Evolutionary conservation across 2,888 invertebrate species (phyloP), one percentile per base, ranked within the genome.

Genomic region (Leptinotarsa rubiginosa): DNA sequence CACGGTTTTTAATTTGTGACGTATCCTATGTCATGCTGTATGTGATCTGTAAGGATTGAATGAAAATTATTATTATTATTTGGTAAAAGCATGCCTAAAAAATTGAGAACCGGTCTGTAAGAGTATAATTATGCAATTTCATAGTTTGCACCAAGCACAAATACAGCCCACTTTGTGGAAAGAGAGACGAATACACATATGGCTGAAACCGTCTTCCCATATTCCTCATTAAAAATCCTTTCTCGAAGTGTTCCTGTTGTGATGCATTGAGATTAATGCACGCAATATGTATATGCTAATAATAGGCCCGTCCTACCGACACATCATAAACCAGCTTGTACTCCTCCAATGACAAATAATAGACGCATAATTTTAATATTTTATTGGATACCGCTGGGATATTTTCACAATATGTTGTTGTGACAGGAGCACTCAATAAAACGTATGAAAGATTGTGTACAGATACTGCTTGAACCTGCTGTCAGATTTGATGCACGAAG

Each of bases 371-470:
- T 62, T 62, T 62, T 62, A 62, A 62, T 62, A 41, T 31, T 62
- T 31, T 41, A 62, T 62, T 62, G 62, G 62, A 62, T 62, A 41
- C 62, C 62, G 62, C 62, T 62, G 62, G 13, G 62, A 62, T 62
- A 62, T 62, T 31, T 41, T 41, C 62, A 62, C 62, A 41, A 62
- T 62, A 56, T 56, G 56, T 56, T 56, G 56, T 56, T 56, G 22
- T 56, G 56, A 56, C 56, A 56, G 56, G 56, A 20, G 56, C 56
- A 56, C 56, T 56, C 56, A 56, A 56, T 56, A 56, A 56, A 56
- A 56, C 22, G 56, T 56, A 56, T 22, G 20, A 22, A 56, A 56
- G 56, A 56, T 56, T 56, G 15, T 56, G 56, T 56, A 56, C 56
- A 22, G 56, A 56, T 56, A 56, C 56, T 2, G 22, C 56, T 56